phyloP scores from a whole-genome alignment of 2,888 invertebrate genomes.

The Melanophora roralis region DNA sequence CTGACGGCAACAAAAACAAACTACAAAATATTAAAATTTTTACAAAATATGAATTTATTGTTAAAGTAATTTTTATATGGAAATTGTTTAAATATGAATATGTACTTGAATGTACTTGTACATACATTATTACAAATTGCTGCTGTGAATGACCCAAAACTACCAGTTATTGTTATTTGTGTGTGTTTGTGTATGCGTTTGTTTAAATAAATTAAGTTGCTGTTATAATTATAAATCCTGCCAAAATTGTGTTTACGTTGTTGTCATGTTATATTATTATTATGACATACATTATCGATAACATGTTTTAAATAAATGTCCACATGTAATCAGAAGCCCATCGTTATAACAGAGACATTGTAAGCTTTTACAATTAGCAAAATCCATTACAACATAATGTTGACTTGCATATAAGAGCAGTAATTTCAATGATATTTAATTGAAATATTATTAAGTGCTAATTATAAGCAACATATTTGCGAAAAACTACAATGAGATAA shows the following conservation, averaged over 20 bases:
- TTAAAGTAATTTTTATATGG: neutral
- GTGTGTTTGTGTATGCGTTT: neutral
- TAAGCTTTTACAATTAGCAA: neutral
- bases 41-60: slow-evolving; percentile 2
- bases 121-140: no score
- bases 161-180: neutral
- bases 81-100: no score
- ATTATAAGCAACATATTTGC: slow-evolving; percentile 2
- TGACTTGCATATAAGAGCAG: neutral
- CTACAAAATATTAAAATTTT: neutral
- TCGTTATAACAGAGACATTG: no score
- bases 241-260: neutral
- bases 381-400: neutral
- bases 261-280: slow-evolving; percentile 15
- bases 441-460: slow-evolving; percentile 8
- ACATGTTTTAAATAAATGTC: slow-evolving; percentile 32
- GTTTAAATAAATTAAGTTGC: neutral
- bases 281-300: slow-evolving; percentile 31
- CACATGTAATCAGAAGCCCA: neutral
- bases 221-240: neutral
- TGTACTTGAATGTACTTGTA: neutral
- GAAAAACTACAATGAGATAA: neutral
- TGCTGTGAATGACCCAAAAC: neutral
- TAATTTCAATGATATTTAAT: slow-evolving; percentile 8
- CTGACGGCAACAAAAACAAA: neutral